Base-by-base conservation (phyloP, 2,113 vertebrate species). In the Nyctibius bracteatus region DNA sequence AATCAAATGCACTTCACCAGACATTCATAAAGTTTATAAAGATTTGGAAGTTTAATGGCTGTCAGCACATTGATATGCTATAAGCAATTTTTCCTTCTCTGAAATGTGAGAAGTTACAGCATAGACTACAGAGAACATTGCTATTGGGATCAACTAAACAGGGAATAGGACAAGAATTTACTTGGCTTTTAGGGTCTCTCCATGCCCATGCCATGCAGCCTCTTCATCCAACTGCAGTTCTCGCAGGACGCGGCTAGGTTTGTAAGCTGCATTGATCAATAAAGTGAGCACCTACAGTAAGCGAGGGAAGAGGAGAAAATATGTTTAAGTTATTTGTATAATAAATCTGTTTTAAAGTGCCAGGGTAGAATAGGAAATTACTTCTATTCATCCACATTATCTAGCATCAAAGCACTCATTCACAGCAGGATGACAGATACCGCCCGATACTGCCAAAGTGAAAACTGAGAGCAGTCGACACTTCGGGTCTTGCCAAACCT, bases 161-260 rank as follows among this genome's bases (percentile, higher is more conserved):
- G 54, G 11, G 35, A 75, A 75, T 1, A 61, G 68, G 86, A 37
- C 12, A 62, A n/a, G 44, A 47, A 94, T 98, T 99, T 97, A 99
- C 99, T 99, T 99, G 97, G 99, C 99, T 98, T 99, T 99, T 47
- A 99, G 98, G 61, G 99, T 99, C 98, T 99, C 99, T 90, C 99
- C 99, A 67, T 99, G 98, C 75, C 99, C 99, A 41, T 99, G 99
- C 99, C 99, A 99, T 10, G 98, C 98, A 90, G 98, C 98, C 94
- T 99, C 99, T 94, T 99, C 99, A 96, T 99, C 99, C 97, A 99
- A 96, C 97, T 99, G 99, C 95, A 99, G 98, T 95, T 99, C 99
- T 58, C 99, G 97, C 95, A 99, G 98, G 91, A 99, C 99, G 43
- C 99, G 99, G 86, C 99, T 99, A 35, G 99, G 99, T 92, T 99